Conservation (phyloP, 2,113 vertebrate species). For the Malurus cyaneus region DNA sequence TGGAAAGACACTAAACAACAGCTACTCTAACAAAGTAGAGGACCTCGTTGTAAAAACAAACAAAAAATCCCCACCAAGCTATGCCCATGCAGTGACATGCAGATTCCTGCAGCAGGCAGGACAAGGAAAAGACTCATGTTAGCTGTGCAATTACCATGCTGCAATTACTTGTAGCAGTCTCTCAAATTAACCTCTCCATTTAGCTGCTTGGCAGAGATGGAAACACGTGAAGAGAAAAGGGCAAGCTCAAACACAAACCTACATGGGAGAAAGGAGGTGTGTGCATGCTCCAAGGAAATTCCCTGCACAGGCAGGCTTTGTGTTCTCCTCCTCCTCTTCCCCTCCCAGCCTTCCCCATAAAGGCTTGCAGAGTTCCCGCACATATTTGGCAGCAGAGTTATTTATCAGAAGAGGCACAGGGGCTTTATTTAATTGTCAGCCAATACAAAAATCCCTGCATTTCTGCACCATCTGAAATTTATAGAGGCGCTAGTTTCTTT, state of each 20-base stretch:
- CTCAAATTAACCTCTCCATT: conserved; percentile 13
- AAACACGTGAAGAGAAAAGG: background rate
- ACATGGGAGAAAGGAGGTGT: background rate
- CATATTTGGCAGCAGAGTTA: conserved; percentile 46
- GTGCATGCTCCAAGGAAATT: background rate
- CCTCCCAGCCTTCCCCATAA: background rate
- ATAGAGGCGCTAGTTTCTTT: conserved; percentile 60
- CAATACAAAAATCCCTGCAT: background rate
- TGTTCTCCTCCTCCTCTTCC: background rate
- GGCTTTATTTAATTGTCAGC: conserved; percentile 46
- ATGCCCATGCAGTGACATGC: background rate
- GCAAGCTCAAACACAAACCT: conserved; percentile 32
- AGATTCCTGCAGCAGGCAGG: conserved; percentile 10
- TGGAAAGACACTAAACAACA: background rate
- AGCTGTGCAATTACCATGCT: background rate
- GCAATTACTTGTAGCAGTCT: background rate
- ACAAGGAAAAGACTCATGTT: background rate
- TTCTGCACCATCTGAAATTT: conserved; percentile 49
- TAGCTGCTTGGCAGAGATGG: conserved; percentile 16
- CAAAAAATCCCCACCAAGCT: background rate
- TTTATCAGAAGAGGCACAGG: conserved; percentile 38
- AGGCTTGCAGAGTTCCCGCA: background rate
- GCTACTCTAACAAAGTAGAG: background rate
- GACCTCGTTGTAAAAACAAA: background rate
- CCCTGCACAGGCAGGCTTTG: background rate